Evolutionary conservation across 2,797 vertebrate genomes (phyloP).

Genomic region (Trichosurus vulpecula): DNA sequence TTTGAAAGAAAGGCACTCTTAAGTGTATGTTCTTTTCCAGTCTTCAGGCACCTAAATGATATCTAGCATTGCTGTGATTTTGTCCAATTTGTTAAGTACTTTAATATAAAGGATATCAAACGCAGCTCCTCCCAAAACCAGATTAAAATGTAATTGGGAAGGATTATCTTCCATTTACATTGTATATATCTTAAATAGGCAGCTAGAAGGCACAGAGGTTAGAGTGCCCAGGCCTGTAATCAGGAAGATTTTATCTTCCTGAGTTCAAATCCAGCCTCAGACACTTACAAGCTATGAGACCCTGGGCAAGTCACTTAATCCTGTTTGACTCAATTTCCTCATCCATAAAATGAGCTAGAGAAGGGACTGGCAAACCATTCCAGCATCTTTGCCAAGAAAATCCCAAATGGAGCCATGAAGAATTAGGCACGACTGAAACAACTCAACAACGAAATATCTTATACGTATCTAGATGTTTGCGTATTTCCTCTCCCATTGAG

Average conservation of each 20-base stretch:
- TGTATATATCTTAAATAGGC: background rate
- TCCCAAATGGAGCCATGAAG: background rate
- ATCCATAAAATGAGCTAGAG: background rate
- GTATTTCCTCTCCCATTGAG: background rate
- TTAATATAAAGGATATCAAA: background rate
- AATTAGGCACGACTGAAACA: background rate
- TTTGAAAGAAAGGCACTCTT: background rate
- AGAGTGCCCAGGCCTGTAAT: background rate
- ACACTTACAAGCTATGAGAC: background rate
- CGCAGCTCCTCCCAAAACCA: background rate
- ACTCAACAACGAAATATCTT: background rate
- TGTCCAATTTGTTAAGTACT: background rate
- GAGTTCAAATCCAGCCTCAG: background rate
- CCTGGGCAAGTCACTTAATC: background rate
- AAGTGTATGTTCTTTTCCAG: background rate
- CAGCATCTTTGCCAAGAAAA: background rate
- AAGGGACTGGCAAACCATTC: background rate
- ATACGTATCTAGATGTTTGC: background rate
- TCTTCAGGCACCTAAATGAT: background rate
- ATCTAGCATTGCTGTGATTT: background rate
- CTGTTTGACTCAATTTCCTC: background rate
- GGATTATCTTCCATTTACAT: background rate
- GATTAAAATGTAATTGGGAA: background rate
- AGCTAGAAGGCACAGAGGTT: background rate
- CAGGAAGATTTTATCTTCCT: background rate